Evolutionary conservation across 2,888 invertebrate species (phyloP).

Genomic region (Cerastis leucographa): DNA sequence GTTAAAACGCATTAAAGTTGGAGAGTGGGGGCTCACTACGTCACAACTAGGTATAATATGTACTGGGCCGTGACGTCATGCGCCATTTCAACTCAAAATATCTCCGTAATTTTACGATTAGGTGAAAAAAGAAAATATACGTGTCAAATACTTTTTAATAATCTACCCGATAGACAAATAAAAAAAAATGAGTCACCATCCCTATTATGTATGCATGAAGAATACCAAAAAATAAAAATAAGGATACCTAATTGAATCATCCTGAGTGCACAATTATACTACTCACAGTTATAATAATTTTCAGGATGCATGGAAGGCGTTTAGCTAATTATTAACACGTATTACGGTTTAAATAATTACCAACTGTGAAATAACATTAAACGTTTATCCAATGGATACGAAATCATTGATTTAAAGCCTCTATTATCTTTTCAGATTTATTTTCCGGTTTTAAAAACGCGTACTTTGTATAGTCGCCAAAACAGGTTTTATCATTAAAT

Average conservation of each 20-base stretch:
- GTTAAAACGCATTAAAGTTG: no score
- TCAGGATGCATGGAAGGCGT: neutral
- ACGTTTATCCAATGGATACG: constrained; percentile 14
- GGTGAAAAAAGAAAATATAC: no score
- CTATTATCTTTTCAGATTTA: neutral
- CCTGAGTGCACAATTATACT: neutral
- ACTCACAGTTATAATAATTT: constrained; percentile 3
- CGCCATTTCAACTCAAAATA: no score
- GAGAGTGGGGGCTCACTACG: no score
- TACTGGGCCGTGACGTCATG: no score
- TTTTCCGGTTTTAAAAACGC: neutral
- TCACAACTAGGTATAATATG: no score
- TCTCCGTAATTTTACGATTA: no score
- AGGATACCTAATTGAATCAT: neutral
- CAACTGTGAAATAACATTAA: neutral
- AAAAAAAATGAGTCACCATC: no score
- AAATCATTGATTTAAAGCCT: constrained; percentile 12
- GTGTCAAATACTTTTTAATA: no score
- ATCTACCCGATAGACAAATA: no score
- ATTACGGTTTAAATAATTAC: constrained; percentile 2
- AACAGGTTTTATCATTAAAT: neutral
- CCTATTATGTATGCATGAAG: neutral
- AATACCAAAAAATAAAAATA: no score
- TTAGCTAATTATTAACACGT: constrained; percentile 26
- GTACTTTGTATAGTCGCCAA: neutral